Base-by-base conservation (phyloP, 2,113 vertebrate genomes). In the Silurus asotus region DNA sequence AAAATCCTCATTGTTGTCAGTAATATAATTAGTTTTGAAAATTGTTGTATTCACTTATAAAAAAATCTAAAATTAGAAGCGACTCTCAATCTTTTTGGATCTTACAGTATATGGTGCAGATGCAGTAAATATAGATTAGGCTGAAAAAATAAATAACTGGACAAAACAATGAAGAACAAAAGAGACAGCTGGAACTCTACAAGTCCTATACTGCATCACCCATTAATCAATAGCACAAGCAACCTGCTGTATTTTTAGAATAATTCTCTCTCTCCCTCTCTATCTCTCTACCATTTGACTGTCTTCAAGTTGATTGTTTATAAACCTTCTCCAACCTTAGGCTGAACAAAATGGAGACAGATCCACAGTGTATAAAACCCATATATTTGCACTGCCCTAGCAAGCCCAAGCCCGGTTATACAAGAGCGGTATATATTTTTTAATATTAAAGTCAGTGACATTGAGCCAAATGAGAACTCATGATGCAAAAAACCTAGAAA, bases 151-250 rank as follows among this genome's bases (percentile, higher is more conserved):
- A 8, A 15, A 69, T 23, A 58, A 14, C 14, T 58, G 13, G 17
- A 58, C 14, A 58, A 15, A 70, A 70, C 70, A 74, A 19, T 13
- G 19, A 14, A 58, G 55, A 61, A 48, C 19, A 23, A 59, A 59
- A 84, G 69, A 75, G 56, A 82, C 48, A 84, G 86, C 83, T 61
- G 87, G 91, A 88, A 74, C 14, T 87, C 90, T 91, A 83, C 91
- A 84, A 87, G 88, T 87, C 86, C 77, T 79, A 65, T 67, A 91
- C 85, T 23, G 84, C 90, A 88, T 55, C 28, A 74, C 45, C 88
- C 85, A 56, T 91, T 88, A 87, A 92, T 93, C 93, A 90, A 89
- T 90, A 89, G 76, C 90, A 90, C 83, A 89, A 89, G 89, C 90
- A 90, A 72, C 86, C 81, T 84, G 8, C 53, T 87, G 86, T 85